These are phyloP conservation scores for Calypte anna DNA, from an alignment of 2,113 vertebrate genomes.

Conservation along the genomic window DNA sequence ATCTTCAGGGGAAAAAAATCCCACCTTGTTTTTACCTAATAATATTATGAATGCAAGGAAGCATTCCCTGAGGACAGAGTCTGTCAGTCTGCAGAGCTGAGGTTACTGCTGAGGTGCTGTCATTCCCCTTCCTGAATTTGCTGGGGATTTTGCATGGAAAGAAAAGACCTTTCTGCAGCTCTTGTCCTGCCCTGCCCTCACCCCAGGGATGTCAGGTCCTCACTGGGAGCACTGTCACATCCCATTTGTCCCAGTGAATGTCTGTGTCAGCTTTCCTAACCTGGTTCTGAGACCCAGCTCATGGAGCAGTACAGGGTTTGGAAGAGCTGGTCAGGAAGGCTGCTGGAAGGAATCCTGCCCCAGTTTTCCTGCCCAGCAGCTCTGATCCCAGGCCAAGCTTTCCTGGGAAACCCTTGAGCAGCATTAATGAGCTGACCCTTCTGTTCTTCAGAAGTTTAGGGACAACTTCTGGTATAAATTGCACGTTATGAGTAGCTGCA, in stretches of 20 bases:
- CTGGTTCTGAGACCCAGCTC: not conserved
- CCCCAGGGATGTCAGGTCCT: not conserved
- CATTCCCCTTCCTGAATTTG: not conserved
- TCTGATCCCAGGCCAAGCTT: not conserved
- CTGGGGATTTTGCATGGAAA: not conserved
- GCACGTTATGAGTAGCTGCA: not conserved
- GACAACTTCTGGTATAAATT: not conserved
- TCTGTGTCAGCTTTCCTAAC: no score
- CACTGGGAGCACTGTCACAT: not conserved
- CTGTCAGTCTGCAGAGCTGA: not conserved
- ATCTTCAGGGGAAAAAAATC: no score
- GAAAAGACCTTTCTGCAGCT: not conserved
- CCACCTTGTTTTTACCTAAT: not conserved
- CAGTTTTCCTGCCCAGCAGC: not conserved
- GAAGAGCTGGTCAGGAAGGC: not conserved
- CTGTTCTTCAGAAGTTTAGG: not conserved
- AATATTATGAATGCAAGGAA: not conserved
- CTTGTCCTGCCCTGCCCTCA: not conserved
- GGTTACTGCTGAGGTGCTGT: not conserved
- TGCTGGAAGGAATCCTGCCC: not conserved
- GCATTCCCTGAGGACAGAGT: not conserved
- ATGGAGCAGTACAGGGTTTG: accelerated
- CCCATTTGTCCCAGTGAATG: accelerated
- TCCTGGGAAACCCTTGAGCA: accelerated
- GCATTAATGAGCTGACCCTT: not conserved